These are phyloP conservation scores for Hyalella azteca DNA, from an alignment of 2,888 invertebrate species.

Conservation along the genomic window DNA sequence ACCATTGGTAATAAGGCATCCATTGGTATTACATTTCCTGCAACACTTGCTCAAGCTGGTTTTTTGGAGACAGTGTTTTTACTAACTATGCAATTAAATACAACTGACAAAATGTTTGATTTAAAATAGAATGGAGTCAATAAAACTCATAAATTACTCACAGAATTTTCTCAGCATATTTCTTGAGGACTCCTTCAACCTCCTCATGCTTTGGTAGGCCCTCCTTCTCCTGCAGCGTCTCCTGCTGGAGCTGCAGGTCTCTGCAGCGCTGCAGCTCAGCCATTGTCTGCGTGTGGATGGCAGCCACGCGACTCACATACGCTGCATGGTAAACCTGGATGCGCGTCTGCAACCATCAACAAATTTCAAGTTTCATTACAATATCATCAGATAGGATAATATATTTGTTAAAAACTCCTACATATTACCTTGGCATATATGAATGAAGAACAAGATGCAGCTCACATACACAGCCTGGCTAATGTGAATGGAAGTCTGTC, in stretches of 20 bases:
- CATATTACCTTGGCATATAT: not conserved
- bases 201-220: no score
- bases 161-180: not conserved
- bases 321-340: not conserved
- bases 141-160: no score
- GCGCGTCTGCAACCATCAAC: not conserved
- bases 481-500: not conserved
- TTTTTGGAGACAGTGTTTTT: no score
- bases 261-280: not conserved
- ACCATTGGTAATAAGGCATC: no score
- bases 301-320: not conserved
- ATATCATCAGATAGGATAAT: not conserved
- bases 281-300: not conserved
- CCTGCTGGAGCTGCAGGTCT: not conserved
- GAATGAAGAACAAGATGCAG: not conserved
- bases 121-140: no score
- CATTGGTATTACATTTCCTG: no score
- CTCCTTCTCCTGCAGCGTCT: not conserved
- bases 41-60: no score
- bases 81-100: no score
- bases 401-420: not conserved
- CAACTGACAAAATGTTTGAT: no score
- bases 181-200: not conserved
- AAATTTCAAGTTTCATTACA: not conserved
- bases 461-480: not conserved